Evolutionary conservation across 2,113 vertebrate genomes (phyloP).

Genomic region (Sinocyclocheilus rhinocerous): DNA sequence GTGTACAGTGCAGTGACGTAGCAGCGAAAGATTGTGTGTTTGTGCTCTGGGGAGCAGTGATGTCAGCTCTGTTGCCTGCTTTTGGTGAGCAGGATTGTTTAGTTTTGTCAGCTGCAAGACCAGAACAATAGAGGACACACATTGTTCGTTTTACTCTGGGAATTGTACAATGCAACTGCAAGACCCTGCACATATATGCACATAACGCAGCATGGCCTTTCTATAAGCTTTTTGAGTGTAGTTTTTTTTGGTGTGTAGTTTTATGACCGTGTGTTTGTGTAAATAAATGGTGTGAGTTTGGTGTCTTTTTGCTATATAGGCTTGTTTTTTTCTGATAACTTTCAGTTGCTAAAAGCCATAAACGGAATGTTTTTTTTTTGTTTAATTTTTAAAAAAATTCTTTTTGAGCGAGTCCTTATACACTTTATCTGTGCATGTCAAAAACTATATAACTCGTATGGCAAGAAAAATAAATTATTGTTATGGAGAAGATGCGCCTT

Average conservation of each 20-base stretch:
- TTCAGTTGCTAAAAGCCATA: constrained; percentile 21
- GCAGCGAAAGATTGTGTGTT: constrained; percentile 6
- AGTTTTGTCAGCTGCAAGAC: constrained; percentile 3
- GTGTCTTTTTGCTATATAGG: not conserved
- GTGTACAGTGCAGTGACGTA: not conserved
- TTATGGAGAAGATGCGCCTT: not conserved
- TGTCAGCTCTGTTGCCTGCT: constrained; percentile 6
- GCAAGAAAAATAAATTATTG: not conserved
- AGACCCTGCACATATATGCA: not conserved
- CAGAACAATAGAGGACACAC: not conserved
- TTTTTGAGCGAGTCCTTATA: not conserved
- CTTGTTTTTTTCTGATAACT: not conserved
- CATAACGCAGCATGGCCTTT: not conserved
- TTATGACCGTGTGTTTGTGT: not conserved
- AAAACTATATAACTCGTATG: not conserved
- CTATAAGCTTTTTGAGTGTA: not conserved
- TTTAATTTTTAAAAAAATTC: not conserved
- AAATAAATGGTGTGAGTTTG: not conserved
- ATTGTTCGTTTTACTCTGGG: not conserved
- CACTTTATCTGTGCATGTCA: constrained; percentile 7
- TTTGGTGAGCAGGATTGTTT: constrained; percentile 1
- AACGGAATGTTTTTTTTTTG: not conserved
- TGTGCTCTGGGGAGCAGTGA: not conserved
- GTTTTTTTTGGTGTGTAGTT: not conserved
- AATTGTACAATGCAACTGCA: not conserved